Percentiles rank a stretch among this genome's conserved stretches.
phyloP scores from a whole-genome alignment of 2,797 vertebrate genomes.

The Anguilla marmorata region DNA sequence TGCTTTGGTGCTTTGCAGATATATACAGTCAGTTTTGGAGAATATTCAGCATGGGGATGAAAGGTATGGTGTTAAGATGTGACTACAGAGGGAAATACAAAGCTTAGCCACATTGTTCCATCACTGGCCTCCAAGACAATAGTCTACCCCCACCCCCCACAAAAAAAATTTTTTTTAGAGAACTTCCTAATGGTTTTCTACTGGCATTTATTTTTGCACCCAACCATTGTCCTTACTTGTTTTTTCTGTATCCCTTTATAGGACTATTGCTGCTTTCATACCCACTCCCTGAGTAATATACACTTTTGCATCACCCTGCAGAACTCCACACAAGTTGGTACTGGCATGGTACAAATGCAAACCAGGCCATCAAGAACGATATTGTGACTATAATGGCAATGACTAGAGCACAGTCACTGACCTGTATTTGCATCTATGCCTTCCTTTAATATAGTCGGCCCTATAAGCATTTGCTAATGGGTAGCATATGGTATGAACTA shows the following conservation, averaged over 20 bases:
- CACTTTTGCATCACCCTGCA: neutral
- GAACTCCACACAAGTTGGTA: neutral
- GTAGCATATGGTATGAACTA: neutral
- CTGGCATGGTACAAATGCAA: neutral
- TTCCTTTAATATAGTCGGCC: neutral
- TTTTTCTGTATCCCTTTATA: neutral
- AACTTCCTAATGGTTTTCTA: neutral
- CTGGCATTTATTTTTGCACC: neutral
- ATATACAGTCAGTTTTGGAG: neutral
- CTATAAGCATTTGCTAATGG: neutral
- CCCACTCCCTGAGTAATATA: neutral
- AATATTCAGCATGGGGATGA: neutral
- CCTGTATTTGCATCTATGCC: neutral
- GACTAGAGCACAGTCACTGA: neutral
- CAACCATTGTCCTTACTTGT: neutral
- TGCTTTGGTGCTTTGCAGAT: neutral
- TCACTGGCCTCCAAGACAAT: neutral
- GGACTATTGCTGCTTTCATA: neutral
- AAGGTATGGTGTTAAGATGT: neutral
- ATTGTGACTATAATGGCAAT: neutral
- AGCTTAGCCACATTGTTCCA: neutral
- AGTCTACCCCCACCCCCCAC: neutral
- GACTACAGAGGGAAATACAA: neutral
- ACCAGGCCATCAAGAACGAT: neutral
- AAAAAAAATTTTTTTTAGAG: neutral